Percentiles rank a stretch among this genome's conserved stretches.
Conservation (phyloP, 2,797 vertebrate species). For the Hapalemur alaotrensis region DNA sequence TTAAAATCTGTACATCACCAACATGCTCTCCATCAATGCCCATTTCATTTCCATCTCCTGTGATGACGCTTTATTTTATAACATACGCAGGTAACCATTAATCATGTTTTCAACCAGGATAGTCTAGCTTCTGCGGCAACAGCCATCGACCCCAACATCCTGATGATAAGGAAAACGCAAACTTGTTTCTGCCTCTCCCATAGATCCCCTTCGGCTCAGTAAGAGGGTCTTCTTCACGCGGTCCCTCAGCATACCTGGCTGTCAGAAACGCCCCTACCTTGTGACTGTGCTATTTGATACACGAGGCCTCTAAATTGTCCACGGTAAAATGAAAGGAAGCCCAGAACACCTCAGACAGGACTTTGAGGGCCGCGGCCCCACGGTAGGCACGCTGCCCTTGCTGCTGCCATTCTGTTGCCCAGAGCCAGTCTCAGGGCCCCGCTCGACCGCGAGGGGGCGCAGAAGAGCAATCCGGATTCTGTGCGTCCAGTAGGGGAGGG, state of each 20-base stretch:
- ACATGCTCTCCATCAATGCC: not conserved
- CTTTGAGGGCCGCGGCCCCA: not conserved
- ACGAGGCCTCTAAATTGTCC: not conserved
- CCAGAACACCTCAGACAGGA: not conserved
- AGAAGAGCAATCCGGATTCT: no score
- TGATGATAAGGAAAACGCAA: not conserved
- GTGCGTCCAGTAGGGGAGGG: no score
- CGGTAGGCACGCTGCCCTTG: not conserved
- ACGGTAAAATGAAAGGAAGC: not conserved
- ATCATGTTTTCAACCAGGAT: not conserved
- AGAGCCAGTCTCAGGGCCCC: rapidly evolving
- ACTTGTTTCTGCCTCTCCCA: not conserved
- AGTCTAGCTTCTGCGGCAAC: not conserved
- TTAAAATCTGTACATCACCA: not conserved
- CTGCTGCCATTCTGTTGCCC: no score
- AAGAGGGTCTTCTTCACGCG: not conserved
- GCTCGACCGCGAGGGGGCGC: no score
- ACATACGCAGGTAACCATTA: not conserved
- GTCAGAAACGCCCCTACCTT: not conserved
- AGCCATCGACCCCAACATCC: not conserved
- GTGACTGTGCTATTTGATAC: not conserved
- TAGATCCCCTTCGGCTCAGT: not conserved
- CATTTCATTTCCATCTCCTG: not conserved
- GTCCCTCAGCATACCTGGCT: no score
- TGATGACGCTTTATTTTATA: not conserved